Base-by-base conservation (phyloP, 2,113 vertebrate genomes). In the Scomber colias region DNA sequence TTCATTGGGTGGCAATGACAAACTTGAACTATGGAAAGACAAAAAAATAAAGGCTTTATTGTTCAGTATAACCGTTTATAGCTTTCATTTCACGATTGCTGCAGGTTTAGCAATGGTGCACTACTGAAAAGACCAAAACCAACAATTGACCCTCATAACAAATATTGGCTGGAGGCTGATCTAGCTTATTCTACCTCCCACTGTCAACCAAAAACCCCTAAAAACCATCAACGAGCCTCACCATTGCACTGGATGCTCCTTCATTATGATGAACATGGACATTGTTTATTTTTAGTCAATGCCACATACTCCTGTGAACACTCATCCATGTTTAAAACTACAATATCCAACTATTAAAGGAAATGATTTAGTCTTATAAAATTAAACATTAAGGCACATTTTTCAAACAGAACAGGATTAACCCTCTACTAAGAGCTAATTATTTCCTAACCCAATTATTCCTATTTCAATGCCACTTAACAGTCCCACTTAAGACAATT, bases 11-110 rank as follows among this genome's bases (percentile, higher is more conserved):
- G 90, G 90, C 71, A 91, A 79, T 86, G 92, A 93, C 86, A 90
- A 92, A 94, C 92, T 94, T 94, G 92, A 94, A 93, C 89, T 90
- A 82, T 90, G 86, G 90, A 91, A 93, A 92, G 87, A 90, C 81
- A 89, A 87, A 92, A 87, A 92, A 93, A 91, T 93, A 94, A 94
- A 93, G 86, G 92, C 92, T 94, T 92, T 92, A 92, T 93, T 93
- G 89, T 94, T 92, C 87, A 85, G 51, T 82, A 81, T 24, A 56
- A 63, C 7, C 7, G 35, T 48, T 31, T 54, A 40, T 45, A 56
- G 35, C 14, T 71, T 55, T 79, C 11, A 24, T 75, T 65, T 78
- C 8, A 40, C 5, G 62, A 7, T 56, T 53, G 30, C 31, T 61
- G 50, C 16, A 10, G 5, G 16, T 71, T 55, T 40, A 40, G 31